Evolutionary conservation across 2,888 invertebrate genomes (phyloP), one percentile per base, ranked within the genome.

Genomic region (Dichetophora obliterata): DNA sequence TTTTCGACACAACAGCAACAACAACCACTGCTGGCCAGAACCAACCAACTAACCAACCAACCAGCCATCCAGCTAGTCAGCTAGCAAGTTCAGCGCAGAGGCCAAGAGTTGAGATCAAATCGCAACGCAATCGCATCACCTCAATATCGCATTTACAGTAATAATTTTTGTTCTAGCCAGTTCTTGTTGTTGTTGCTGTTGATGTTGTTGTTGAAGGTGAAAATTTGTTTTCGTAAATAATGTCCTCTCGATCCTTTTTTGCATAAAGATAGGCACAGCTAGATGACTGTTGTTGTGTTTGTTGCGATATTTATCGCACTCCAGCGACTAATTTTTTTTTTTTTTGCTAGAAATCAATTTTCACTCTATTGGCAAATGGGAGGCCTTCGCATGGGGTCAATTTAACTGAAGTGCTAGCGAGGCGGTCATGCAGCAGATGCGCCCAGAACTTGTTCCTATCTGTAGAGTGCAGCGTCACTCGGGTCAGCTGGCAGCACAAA

Each of bases 61-160:
- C n/a, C 72, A 72, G 14, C 37, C 16, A 69, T 31, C 31, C 31
- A 31, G 31, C 31, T 19, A 65, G 48, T 65, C 50, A 50, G 48
- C 61, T 50, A 54, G 19, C 59, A 52, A 70, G 61, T 70, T 63
- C 69, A 76, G 52, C 63, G 63, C 34, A 70, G 65, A 72, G 74
- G 74, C 63, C 63, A 73, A 63, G 63, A 73, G 73, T 74, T 54
- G 74, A 74, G 74, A 74, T 74, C 74, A 74, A 54, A 74, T 74
- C 74, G 52, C 74, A 74, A 31, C 24, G 74, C 65, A 74, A 74
- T 74, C 65, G 65, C 74, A 52, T 72, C 72, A 72, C 59, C 59
- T 72, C 72, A 61, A 72, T 66, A 65, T 74, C 66, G 66, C 66
- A 37, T 66, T 65, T 61, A 50, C 72, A 48, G 66, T 57, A 66